Conservation (phyloP, 2,113 vertebrate species). For the Phycodurus eques region DNA sequence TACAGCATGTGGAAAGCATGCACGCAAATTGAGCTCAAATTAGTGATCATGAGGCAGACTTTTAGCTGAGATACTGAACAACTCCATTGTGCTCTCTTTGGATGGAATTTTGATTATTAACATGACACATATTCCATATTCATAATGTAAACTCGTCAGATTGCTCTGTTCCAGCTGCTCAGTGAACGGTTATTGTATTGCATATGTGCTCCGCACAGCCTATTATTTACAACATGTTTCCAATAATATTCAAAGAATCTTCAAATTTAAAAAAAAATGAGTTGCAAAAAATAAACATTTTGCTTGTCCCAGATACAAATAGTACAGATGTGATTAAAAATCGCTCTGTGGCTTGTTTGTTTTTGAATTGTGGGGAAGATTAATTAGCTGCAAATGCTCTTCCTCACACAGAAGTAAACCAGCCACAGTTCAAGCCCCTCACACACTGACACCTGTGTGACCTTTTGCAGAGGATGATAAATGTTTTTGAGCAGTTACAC, state of each 20-base stretch:
- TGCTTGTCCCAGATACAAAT: background rate
- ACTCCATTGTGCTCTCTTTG: conserved; percentile 53
- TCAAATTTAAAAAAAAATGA: background rate
- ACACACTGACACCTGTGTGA: conserved; percentile 26
- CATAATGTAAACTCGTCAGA: conserved; percentile 2
- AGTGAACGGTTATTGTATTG: background rate
- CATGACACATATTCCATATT: background rate
- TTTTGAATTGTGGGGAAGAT: background rate
- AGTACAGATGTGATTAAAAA: background rate
- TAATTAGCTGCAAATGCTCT: background rate
- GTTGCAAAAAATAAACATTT: background rate
- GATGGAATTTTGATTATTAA: conserved; percentile 26
- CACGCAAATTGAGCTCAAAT: conserved; percentile 46
- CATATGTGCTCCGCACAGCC: background rate
- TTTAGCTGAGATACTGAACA: conserved; percentile 52
- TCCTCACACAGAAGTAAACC: background rate
- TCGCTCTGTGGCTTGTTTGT: background rate
- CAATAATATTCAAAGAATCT: too few relatives aligned
- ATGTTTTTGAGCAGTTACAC: conserved; percentile 46
- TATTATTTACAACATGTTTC: too few relatives aligned
- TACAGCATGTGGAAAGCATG: conserved; percentile 78
- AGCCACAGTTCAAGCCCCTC: conserved; percentile 24
- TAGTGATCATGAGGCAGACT: conserved; percentile 47
- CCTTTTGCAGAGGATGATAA: conserved; percentile 51
- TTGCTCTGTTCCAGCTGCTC: background rate